Evolutionary conservation across 2,797 vertebrate species (phyloP).

Genomic region (Gymnoscopelus microlampas): DNA sequence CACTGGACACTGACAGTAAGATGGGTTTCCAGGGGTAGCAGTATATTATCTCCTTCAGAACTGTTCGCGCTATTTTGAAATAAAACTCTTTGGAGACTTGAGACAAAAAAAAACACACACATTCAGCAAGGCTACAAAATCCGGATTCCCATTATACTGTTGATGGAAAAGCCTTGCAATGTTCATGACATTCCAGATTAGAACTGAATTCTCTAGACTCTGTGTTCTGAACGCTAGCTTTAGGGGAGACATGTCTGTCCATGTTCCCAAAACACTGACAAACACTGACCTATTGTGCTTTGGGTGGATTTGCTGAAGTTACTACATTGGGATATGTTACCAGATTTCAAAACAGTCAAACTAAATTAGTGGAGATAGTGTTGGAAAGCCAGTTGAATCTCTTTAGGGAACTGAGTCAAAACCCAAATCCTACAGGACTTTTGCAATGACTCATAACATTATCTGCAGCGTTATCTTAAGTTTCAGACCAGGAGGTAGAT

Average conservation of each 20-base stretch:
- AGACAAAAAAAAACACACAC: constrained; percentile 2
- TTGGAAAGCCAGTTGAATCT: neutral
- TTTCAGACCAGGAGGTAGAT: neutral
- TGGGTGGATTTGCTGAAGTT: neutral
- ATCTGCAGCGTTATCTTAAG: constrained; percentile 4
- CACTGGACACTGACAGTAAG: neutral
- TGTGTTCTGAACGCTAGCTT: neutral
- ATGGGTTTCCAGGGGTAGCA: neutral
- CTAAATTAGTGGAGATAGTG: neutral
- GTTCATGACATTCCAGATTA: constrained; percentile 8
- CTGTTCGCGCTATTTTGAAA: neutral
- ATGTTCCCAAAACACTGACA: neutral
- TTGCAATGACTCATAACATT: constrained; percentile 1
- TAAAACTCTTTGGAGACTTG: neutral
- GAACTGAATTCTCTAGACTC: neutral
- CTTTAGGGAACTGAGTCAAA: constrained; percentile 2
- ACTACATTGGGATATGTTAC: neutral
- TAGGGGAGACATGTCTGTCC: constrained; percentile 1
- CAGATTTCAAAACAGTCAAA: constrained; percentile 2
- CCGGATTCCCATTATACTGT: neutral
- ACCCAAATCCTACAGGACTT: constrained; percentile 4
- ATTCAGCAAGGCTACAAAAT: neutral
- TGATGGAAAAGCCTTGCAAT: neutral
- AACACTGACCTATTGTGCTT: neutral
- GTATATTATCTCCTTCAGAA: neutral